These are phyloP conservation scores for Momotus momota DNA, from an alignment of 2,797 vertebrate genomes.

Conservation along the genomic window DNA sequence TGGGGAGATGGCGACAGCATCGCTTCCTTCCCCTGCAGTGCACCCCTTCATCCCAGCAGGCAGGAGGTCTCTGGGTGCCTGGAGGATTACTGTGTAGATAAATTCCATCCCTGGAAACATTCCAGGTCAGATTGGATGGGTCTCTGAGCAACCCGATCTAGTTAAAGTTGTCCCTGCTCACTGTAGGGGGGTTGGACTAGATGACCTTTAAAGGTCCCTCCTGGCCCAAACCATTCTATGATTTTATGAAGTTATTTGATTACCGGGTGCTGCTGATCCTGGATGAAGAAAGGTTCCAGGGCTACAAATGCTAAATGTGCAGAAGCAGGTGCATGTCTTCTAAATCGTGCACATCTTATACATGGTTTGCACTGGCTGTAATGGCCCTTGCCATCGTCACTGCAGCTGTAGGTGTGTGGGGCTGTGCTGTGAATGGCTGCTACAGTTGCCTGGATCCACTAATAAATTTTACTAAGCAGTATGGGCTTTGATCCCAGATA, in stretches of 20 bases:
- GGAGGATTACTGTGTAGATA: not conserved
- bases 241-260: not conserved
- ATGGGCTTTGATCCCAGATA: not conserved
- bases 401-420: rapidly evolving
- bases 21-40: rapidly evolving
- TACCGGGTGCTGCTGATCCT: not conserved
- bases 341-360: not conserved
- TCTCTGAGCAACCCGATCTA: not conserved
- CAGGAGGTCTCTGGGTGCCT: not conserved
- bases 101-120: not conserved
- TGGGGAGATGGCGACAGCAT: not conserved
- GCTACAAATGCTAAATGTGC: rapidly evolving
- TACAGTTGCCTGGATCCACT: not conserved
- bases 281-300: not conserved
- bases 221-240: not conserved
- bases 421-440: not conserved
- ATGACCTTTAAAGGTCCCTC: not conserved
- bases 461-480: not conserved
- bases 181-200: not conserved
- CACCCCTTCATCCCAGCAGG: not conserved
- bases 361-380: not conserved
- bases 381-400: not conserved
- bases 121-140: not conserved
- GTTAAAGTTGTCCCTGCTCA: not conserved
- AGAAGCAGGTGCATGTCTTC: not conserved